Evolutionary conservation across 2,888 invertebrate species (phyloP).

Genomic region (Lithophane socia): DNA sequence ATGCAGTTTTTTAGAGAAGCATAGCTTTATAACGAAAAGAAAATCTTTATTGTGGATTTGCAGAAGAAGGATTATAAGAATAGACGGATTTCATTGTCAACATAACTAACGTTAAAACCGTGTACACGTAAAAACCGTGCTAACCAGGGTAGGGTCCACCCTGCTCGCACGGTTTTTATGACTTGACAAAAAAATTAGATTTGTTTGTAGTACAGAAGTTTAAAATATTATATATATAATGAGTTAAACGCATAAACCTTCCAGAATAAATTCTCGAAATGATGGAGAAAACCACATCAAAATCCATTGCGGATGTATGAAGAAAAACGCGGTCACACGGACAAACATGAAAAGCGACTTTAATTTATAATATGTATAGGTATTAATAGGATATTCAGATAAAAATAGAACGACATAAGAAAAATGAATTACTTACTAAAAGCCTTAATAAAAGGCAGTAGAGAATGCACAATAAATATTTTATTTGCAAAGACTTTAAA

Average conservation of each 20-base stretch:
- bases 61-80: no score
- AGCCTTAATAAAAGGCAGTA: not conserved
- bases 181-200: not conserved
- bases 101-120: not conserved
- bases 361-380: not conserved
- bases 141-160: no score
- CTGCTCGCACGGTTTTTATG: no score
- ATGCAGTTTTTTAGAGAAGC: conserved; percentile 1
- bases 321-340: not conserved
- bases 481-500: not conserved
- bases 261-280: not conserved
- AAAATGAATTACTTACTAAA: not conserved
- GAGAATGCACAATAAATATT: not conserved
- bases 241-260: not conserved
- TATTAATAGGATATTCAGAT: not conserved
- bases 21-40: not conserved
- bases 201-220: not conserved
- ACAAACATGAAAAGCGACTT: not conserved
- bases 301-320: not conserved
- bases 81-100: not conserved
- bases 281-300: no score
- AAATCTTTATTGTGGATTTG: not conserved
- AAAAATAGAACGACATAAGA: not conserved
- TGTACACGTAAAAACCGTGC: no score
- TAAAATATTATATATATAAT: not conserved